These are phyloP conservation scores for Aporophyla lueneburgensis DNA, from an alignment of 2,888 invertebrate genomes.

Conservation along the genomic window DNA sequence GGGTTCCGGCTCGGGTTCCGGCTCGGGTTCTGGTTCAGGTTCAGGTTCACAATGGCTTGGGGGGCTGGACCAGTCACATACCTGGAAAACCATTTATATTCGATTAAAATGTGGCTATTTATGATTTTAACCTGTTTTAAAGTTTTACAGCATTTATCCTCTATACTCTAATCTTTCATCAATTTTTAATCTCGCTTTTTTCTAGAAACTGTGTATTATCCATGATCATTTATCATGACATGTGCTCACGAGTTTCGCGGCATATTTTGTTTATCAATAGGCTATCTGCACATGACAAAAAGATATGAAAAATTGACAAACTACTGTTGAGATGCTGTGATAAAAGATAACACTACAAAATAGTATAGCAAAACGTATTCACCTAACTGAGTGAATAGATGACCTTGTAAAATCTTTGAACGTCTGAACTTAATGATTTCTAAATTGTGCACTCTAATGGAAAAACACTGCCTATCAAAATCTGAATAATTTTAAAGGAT, in stretches of 20 bases:
- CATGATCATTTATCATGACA: slow-evolving; percentile 8
- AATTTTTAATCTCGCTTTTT: neutral
- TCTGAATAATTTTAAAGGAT: no score
- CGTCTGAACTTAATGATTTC: neutral
- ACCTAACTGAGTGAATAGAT: slow-evolving; percentile 2
- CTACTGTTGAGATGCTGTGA: slow-evolving; percentile 45
- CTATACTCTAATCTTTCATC: neutral
- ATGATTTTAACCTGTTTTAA: no score
- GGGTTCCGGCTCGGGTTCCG: slow-evolving; percentile 73
- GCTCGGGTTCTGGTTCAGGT: slow-evolving; percentile 81
- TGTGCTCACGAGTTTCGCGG: neutral
- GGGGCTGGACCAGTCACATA: slow-evolving; percentile 81
- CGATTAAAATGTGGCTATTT: neutral
- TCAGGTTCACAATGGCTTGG: slow-evolving; percentile 80
- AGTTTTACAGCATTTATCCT: no score
- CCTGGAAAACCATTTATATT: slow-evolving; percentile 69
- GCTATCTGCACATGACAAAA: slow-evolving; percentile 25
- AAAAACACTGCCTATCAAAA: no score
- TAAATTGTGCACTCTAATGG: no score
- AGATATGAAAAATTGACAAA: slow-evolving; percentile 38
- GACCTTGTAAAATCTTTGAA: neutral
- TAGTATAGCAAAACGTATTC: neutral
- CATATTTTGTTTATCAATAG: slow-evolving; percentile 36
- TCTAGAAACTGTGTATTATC: neutral
- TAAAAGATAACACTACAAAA: slow-evolving; percentile 43